Evolutionary conservation across 2,797 vertebrate genomes (phyloP).

Genomic region (Lycodopsis pacificus): DNA sequence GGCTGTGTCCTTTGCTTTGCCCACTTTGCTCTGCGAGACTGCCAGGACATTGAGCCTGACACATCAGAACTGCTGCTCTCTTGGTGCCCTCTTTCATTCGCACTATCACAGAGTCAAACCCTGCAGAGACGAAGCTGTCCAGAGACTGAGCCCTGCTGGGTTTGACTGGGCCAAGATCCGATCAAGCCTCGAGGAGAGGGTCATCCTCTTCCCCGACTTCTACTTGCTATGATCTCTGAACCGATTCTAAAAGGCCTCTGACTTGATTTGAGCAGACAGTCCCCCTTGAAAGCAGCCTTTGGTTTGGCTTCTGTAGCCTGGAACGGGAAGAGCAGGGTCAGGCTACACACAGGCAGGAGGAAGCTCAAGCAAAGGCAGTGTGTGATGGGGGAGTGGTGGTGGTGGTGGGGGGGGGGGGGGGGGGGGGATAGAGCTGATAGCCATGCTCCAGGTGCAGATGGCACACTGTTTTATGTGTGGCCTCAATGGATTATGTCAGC

Average conservation of each 20-base stretch:
- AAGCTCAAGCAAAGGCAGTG: conserved; percentile 73
- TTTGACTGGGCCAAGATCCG: conserved; percentile 87
- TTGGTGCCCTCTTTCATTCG: conserved; percentile 85
- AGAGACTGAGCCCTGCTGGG: conserved; percentile 82
- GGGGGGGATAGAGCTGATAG: conserved; percentile 73
- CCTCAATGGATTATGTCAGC: conserved; percentile 86
- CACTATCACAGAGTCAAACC: conserved; percentile 84
- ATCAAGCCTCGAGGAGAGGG: conserved; percentile 86
- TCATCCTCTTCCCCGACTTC: conserved; percentile 86
- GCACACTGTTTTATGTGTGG: conserved; percentile 86
- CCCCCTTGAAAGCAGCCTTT: conserved; percentile 86
- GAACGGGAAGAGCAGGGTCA: conserved; percentile 84
- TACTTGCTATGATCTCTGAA: conserved; percentile 87
- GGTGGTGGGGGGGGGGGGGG: no score
- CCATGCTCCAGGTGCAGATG: conserved; percentile 86
- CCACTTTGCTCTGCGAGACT: conserved; percentile 82
- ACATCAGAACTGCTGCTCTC: conserved; percentile 85
- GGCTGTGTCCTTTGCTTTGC: conserved; percentile 86
- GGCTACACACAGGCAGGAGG: conserved; percentile 80
- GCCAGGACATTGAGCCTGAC: conserved; percentile 86
- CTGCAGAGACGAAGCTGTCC: conserved; percentile 84
- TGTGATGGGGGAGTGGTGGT: conserved; percentile 22
- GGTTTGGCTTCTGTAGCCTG: conserved; percentile 85
- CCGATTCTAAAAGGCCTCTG: conserved; percentile 84
- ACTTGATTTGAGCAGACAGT: conserved; percentile 87